Conservation (phyloP, 2,113 vertebrate species). For the Xyrauchen texanus region DNA sequence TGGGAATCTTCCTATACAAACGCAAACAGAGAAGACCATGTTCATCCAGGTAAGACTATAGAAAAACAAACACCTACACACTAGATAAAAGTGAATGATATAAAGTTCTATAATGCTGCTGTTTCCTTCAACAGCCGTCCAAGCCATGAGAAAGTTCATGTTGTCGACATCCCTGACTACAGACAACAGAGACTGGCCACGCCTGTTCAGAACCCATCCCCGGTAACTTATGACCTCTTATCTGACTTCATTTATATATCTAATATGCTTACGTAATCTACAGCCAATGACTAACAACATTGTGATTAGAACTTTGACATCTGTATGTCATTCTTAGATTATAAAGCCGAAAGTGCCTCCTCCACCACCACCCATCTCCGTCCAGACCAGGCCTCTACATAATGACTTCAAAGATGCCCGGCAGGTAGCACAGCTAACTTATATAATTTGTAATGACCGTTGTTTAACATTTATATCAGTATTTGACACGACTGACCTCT, state of each 20-base stretch:
- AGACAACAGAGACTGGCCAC: background rate
- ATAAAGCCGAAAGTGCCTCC: slow-evolving; percentile 55
- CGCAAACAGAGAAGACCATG: slow-evolving; percentile 46
- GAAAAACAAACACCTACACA: background rate
- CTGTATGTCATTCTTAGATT: slow-evolving; percentile 17
- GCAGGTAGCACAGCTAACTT: slow-evolving; percentile 61
- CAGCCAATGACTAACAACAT: background rate
- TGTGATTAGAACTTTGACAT: background rate
- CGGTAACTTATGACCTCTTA: slow-evolving; percentile 30
- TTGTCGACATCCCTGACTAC: background rate
- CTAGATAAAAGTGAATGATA: background rate
- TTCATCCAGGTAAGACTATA: slow-evolving; percentile 50
- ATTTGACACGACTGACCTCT: background rate
- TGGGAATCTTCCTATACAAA: slow-evolving; percentile 54
- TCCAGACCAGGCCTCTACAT: slow-evolving; percentile 41
- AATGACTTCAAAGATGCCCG: slow-evolving; percentile 61
- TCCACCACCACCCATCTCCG: slow-evolving; percentile 65
- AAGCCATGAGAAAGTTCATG: slow-evolving; percentile 42
- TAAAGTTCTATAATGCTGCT: background rate
- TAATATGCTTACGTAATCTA: background rate
- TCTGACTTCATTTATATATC: background rate
- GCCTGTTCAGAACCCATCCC: slow-evolving; percentile 19
- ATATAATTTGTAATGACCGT: background rate
- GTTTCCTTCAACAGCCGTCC: slow-evolving; percentile 42
- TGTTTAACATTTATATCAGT: background rate